Conservation (phyloP, 2,113 vertebrate species). For the Myrmecophaga tridactyla region DNA sequence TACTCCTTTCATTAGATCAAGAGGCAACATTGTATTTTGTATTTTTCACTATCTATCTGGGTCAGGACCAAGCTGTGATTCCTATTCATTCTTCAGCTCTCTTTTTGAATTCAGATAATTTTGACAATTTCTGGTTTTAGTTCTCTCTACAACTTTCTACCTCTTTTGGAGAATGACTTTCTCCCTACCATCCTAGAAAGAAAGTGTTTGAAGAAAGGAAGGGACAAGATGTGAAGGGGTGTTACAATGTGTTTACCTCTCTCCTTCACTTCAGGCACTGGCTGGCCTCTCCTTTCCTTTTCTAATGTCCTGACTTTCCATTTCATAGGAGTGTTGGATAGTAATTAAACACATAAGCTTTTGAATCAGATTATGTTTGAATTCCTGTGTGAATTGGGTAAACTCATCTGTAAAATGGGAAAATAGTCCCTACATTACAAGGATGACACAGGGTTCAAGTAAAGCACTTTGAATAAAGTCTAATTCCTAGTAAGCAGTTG, state of each 20-base stretch:
- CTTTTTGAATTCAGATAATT: neutral
- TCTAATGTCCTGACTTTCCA: neutral
- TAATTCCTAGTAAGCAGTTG: neutral
- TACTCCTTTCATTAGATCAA: neutral
- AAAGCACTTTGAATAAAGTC: neutral
- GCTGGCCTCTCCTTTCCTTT: neutral
- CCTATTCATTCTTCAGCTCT: neutral
- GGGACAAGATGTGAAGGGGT: neutral
- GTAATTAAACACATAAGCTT: neutral
- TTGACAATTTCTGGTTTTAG: neutral
- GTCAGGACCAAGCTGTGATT: neutral
- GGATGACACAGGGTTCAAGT: neutral
- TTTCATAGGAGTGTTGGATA: neutral
- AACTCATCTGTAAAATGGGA: neutral
- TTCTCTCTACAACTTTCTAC: neutral
- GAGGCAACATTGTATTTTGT: neutral
- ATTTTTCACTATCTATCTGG: neutral
- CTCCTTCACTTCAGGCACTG: accelerated
- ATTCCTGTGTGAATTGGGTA: neutral
- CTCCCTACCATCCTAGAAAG: neutral
- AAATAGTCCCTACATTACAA: neutral
- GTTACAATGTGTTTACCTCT: neutral
- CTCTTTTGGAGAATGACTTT: neutral
- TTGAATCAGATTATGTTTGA: neutral
- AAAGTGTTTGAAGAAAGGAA: neutral